Percentiles rank a stretch among this genome's conserved stretches.
phyloP scores from a whole-genome alignment of 1,140 invertebrate genomes.

The Nasonia vitripennis region DNA sequence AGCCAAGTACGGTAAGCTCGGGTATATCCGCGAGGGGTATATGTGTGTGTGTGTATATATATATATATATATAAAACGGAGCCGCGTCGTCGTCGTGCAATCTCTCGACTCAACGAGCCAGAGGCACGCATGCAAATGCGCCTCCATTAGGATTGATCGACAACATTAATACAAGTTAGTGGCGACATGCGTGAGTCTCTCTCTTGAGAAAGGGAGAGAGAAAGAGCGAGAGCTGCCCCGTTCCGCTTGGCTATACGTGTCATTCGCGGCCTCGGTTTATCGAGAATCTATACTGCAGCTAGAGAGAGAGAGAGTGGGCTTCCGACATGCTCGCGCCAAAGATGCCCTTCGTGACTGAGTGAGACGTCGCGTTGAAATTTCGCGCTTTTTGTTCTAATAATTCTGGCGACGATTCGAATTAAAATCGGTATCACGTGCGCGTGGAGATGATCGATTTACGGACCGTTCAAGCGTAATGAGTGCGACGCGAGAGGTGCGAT shows the following conservation, averaged over 20 bases:
- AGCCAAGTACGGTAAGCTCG: background rate
- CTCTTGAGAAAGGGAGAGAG: too few relatives aligned
- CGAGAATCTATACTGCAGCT: background rate
- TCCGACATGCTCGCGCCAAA: background rate
- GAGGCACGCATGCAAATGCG: slow-evolving; percentile 67
- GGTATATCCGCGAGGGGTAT: background rate
- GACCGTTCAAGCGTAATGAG: background rate
- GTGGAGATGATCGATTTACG: background rate
- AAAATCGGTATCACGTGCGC: background rate
- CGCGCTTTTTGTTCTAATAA: too few relatives aligned
- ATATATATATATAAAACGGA: background rate
- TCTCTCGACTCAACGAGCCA: slow-evolving; percentile 26
- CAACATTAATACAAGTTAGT: slow-evolving; percentile 74
- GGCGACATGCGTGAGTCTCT: slow-evolving; percentile 66
- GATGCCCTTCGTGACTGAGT: background rate
- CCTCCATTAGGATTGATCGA: slow-evolving; percentile 74
- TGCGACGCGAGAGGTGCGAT: background rate
- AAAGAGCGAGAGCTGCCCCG: background rate
- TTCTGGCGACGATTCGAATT: background rate
- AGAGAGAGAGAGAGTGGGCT: background rate
- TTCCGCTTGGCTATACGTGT: background rate
- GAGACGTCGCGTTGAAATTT: background rate
- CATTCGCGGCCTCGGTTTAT: background rate
- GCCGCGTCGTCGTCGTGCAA: background rate
- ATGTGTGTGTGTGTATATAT: too few relatives aligned